These are phyloP conservation scores for Spea hammondii DNA, from an alignment of 2,797 vertebrate genomes.

Conservation along the genomic window DNA sequence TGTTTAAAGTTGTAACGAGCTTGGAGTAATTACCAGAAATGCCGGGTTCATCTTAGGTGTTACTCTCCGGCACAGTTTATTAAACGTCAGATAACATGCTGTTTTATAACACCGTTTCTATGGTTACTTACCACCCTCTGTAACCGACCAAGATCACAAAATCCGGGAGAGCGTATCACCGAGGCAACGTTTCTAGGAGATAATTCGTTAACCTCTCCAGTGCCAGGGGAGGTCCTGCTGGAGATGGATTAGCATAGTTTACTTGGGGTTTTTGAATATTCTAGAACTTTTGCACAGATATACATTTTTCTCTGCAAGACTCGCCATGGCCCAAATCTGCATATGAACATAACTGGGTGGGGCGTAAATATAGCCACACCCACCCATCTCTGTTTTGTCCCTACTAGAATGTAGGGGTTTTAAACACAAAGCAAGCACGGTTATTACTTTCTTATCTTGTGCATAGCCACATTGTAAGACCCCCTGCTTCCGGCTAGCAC, in stretches of 20 bases:
- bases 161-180: conserved; percentile 53
- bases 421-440: too few relatives aligned
- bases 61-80: conserved; percentile 36
- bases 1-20: conserved; percentile 23
- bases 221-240: neutral
- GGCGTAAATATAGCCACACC: too few relatives aligned
- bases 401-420: too few relatives aligned
- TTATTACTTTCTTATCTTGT: neutral
- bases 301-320: too few relatives aligned
- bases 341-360: too few relatives aligned
- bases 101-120: conserved; percentile 58
- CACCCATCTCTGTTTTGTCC: too few relatives aligned
- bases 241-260: too few relatives aligned
- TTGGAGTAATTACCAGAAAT: conserved; percentile 40
- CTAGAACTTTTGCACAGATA: too few relatives aligned
- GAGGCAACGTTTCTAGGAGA: conserved; percentile 17
- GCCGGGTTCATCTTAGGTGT: conserved; percentile 53
- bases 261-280: too few relatives aligned
- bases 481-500: neutral
- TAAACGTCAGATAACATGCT: conserved; percentile 55
- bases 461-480: too few relatives aligned
- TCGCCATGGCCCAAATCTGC: too few relatives aligned
- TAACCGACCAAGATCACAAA: conserved; percentile 54
- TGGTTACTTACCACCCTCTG: conserved; percentile 59
- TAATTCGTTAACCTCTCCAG: conserved; percentile 20